phyloP scores from a whole-genome alignment of 37 sponge, comb jelly and placozoan genomes.

The Haliclona indistincta region DNA sequence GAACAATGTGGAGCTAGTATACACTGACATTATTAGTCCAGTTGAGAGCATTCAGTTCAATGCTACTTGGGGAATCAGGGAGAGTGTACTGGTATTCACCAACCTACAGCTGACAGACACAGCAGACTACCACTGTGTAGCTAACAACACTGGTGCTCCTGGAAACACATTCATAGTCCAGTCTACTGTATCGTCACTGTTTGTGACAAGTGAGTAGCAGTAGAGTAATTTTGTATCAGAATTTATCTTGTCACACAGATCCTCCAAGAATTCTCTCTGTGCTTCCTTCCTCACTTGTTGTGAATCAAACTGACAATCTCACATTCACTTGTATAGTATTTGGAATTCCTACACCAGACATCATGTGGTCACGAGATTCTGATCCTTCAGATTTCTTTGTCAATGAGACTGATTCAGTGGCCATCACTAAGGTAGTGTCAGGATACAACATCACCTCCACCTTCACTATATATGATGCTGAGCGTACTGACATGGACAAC shows the following conservation, averaged over 20 bases:
- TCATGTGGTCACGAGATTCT: neutral
- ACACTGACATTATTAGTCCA: neutral
- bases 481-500: neutral
- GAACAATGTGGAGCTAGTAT: neutral
- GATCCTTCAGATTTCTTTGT: neutral
- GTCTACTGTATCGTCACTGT: neutral
- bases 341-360: neutral
- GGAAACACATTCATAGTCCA: neutral
- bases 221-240: neutral
- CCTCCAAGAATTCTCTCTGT: neutral
- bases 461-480: neutral
- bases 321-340: constrained; percentile 1
- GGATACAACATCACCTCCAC: constrained; percentile 1
- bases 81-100: constrained; percentile 2
- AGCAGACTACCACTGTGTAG: neutral
- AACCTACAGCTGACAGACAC: neutral
- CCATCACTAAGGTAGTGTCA: neutral
- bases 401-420: no score
- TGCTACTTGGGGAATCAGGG: neutral
- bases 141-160: constrained; percentile 1
- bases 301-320: neutral
- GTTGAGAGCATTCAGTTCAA: neutral
- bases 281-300: neutral
- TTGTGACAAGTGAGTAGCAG: neutral
- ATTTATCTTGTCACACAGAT: no score